These are phyloP conservation scores for Sternotherus odoratus DNA, from an alignment of 2,797 vertebrate species.

Conservation along the genomic window DNA sequence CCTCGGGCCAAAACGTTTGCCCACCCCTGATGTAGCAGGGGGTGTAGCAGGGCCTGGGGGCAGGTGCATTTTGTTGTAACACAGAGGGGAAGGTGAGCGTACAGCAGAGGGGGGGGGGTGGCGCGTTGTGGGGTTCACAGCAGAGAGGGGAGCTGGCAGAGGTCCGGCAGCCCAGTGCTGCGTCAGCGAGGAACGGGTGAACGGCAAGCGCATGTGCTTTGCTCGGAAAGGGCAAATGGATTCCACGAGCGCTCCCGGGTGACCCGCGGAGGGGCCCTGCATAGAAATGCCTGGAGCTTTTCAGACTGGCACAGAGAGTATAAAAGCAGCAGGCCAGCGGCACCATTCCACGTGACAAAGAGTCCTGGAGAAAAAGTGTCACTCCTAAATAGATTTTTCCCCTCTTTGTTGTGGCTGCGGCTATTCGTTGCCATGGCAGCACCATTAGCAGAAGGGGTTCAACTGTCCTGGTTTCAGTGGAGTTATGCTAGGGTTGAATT, in stretches of 20 bases:
- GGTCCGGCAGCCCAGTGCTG: too few relatives aligned
- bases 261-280: background rate
- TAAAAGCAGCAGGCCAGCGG: background rate
- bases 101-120: background rate
- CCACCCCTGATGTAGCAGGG: too few relatives aligned
- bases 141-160: background rate
- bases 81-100: background rate
- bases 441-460: conserved; percentile 2
- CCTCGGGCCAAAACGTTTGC: too few relatives aligned
- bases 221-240: background rate
- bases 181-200: background rate
- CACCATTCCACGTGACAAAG: background rate
- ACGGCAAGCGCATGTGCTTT: background rate
- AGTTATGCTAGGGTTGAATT: conserved; percentile 24
- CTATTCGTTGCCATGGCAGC: background rate
- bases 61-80: background rate
- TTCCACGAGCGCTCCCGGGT: background rate
- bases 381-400: background rate
- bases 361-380: conserved; percentile 6
- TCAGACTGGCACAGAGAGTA: background rate
- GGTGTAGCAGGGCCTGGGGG: background rate
- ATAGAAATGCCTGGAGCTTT: background rate
- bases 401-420: background rate
- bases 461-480: conserved; percentile 15
- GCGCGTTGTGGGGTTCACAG: background rate